A percentile compares a stretch with the other conserved stretches of the same genome.
Conservation (phyloP, 1,140 invertebrate species). For the Drosophila burlai region DNA sequence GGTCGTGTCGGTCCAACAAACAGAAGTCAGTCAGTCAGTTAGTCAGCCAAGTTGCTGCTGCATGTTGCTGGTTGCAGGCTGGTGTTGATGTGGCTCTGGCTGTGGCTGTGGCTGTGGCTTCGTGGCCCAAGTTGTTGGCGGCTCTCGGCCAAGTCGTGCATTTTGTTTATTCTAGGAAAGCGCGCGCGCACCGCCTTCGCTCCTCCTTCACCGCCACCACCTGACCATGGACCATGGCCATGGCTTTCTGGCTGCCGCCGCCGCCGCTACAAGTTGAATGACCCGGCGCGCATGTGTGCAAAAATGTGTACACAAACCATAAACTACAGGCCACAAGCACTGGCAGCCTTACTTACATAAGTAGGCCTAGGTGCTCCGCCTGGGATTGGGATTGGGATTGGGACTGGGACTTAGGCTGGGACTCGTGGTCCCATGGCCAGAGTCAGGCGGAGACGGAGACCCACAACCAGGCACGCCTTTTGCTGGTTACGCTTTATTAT, state of each 20-base stretch:
- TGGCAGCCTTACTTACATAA: conserved; percentile 76
- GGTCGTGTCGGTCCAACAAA: conserved; percentile 82
- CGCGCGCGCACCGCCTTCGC: conserved; percentile 64
- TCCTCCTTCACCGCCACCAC: conserved; percentile 30
- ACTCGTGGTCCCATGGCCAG: conserved; percentile 30
- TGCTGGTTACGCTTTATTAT: conserved; percentile 83
- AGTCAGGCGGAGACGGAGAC: conserved; percentile 29
- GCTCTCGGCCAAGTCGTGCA: conserved; percentile 75
- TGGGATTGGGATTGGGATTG: conserved; percentile 12
- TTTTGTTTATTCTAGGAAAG: conserved; percentile 83
- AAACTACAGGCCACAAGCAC: conserved; percentile 78
- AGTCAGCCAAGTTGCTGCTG: conserved; percentile 63
- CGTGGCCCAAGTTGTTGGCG: conserved; percentile 73
- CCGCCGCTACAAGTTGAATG: conserved; percentile 68
- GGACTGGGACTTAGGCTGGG: background rate
- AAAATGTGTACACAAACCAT: conserved; percentile 84
- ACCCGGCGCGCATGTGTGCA: conserved; percentile 82
- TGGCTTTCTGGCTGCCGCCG: conserved; percentile 55
- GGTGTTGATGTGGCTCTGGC: conserved; percentile 60
- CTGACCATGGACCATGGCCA: conserved; percentile 66
- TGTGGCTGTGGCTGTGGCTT: conserved; percentile 40
- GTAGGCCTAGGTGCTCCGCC: conserved; percentile 70
- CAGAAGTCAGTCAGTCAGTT: conserved; percentile 81
- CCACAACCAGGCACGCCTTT: conserved; percentile 69
- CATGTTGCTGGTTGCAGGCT: conserved; percentile 48